Evolutionary conservation across 1,140 invertebrate genomes (phyloP), one percentile per base, ranked within the genome.

Genomic region (Cherax destructor): DNA sequence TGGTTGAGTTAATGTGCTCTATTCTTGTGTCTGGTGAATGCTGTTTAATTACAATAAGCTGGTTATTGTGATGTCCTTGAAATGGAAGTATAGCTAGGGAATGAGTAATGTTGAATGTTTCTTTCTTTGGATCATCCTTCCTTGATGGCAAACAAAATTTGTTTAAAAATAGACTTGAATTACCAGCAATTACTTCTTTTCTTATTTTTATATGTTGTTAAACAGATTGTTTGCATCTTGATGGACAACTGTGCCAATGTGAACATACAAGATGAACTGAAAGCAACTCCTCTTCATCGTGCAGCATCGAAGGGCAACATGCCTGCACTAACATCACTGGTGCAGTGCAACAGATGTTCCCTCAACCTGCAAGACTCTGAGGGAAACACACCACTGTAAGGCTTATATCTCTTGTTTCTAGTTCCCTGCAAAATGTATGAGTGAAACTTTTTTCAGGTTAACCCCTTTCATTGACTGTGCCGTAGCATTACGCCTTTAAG

Each of bases 201-300:
- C 9, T 6, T 47, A n/a, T 69, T 21, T 69, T 69, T 74, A 24
- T 74, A 9, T 74, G n/a, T 72, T n/a, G 30, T 74, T 6, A 74
- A 69, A 7, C 81, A 96, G 95, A 96, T 97, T 94, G 96, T 96
- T 77, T 95, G 96, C 93, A 95, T 95, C 92, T 95, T 99, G 24
- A 93, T 99, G n/a, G 95, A 96, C 65, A 95, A 96, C 93, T 96
- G 96, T 86, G 97, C 97, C 1, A 95, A 98, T 94, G 94, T 97
- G 1, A 97, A 98, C 94, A 96, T 97, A 72, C 94, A 94, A 59
- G 98, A 99, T 94, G 95, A 96, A 81, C 95, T 96, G 91, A 96
- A 96, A 77, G 97, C 97, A 11, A 98, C 97, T 59, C 97, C 98
- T n/a, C 94, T 98, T 16, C 98, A 98, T 93, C 95, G 97, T 94